phyloP scores from a whole-genome alignment of 2,113 vertebrate species.

The Sylvilagus bachmani region DNA sequence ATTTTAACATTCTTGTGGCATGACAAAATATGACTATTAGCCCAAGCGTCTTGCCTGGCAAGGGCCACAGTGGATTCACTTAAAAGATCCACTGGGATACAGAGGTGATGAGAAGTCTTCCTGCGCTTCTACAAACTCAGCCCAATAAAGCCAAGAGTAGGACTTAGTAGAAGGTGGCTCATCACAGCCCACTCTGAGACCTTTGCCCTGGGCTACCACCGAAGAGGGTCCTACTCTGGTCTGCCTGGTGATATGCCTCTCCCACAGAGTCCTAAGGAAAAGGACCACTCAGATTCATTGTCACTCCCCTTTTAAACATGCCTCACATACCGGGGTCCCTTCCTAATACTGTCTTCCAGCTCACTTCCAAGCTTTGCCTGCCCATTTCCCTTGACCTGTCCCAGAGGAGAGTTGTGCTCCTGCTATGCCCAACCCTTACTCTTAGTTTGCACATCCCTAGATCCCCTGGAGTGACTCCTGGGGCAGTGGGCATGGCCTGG shows the following conservation, averaged over 20 bases:
- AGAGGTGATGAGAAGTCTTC: not conserved
- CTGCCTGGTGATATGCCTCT: not conserved
- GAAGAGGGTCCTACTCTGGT: not conserved
- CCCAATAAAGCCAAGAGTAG: not conserved
- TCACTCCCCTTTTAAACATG: not conserved
- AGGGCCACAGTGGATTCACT: not conserved
- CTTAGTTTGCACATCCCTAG: not conserved
- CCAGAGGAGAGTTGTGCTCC: not conserved
- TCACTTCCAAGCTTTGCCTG: not conserved
- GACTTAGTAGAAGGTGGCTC: not conserved
- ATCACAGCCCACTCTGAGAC: not conserved
- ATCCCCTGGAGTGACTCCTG: not conserved
- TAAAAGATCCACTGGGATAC: not conserved
- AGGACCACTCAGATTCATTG: not conserved
- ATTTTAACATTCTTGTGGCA: not conserved
- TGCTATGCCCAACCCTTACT: not conserved
- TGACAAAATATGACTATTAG: not conserved
- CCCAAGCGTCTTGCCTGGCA: not conserved
- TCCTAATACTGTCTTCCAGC: not conserved
- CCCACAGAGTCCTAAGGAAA: not conserved
- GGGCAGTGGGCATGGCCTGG: not conserved
- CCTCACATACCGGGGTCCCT: not conserved
- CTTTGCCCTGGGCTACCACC: too few relatives aligned
- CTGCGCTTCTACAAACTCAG: not conserved
- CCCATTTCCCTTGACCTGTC: not conserved